phyloP scores from a whole-genome alignment of 30 jellyfish, hydroid and myxozoan species.

The Turritopsis rubra region DNA sequence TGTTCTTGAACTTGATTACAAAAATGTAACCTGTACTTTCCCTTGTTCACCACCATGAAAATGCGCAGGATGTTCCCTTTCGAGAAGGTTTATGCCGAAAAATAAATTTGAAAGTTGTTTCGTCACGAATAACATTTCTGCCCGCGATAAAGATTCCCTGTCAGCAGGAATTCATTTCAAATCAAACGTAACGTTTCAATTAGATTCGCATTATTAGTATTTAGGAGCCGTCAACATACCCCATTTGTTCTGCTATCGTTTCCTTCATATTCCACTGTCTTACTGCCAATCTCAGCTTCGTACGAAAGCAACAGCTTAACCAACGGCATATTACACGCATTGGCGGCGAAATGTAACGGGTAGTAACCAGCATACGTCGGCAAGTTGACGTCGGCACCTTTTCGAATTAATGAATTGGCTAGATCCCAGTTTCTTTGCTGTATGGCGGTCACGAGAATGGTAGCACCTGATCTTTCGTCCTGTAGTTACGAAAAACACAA shows the following conservation, averaged over 20 bases:
- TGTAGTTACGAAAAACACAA: conserved; percentile 9
- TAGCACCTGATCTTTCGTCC: conserved; percentile 17
- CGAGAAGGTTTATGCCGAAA: no score
- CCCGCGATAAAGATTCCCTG: neutral
- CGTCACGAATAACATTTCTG: no score
- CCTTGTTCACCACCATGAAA: no score
- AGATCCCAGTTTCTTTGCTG: neutral
- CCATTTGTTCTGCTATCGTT: neutral
- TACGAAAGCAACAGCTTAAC: neutral
- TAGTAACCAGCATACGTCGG: conserved; percentile 7
- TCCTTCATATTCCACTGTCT: neutral
- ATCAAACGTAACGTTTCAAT: neutral
- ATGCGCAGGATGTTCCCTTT: no score
- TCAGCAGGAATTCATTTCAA: neutral
- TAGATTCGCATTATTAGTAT: neutral
- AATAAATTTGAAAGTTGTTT: no score
- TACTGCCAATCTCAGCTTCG: conserved; percentile 26
- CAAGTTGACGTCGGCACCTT: conserved; percentile 4
- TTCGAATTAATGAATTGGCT: neutral
- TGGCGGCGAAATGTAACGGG: conserved; percentile 17
- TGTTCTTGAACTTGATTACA: no score
- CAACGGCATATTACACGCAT: neutral
- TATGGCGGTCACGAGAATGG: conserved; percentile 14
- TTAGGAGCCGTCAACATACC: neutral
- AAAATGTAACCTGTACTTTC: no score